These are phyloP conservation scores for Caenorhabditis latens DNA, from an alignment of 1,140 invertebrate species.

Conservation along the genomic window DNA sequence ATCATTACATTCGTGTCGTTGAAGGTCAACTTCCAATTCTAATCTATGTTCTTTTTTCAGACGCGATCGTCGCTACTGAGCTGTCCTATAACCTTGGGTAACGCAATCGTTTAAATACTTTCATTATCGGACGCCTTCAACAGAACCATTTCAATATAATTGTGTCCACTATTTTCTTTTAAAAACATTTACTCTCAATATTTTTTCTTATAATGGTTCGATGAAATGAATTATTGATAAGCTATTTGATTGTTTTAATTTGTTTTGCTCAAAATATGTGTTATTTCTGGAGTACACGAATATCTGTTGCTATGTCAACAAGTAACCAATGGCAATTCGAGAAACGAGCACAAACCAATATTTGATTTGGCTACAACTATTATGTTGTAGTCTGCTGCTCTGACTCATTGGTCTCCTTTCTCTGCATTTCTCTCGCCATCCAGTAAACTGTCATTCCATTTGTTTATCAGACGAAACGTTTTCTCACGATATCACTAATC, in stretches of 20 bases:
- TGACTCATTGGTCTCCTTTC: constrained; percentile 34
- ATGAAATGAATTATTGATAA: background rate
- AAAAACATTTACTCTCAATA: background rate
- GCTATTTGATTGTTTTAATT: no score
- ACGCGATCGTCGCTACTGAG: constrained; percentile 57
- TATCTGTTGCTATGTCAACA: constrained; percentile 38
- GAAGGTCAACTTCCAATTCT: background rate
- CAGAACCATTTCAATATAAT: background rate
- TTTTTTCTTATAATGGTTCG: background rate
- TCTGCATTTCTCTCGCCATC: constrained; percentile 16
- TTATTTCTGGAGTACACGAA: constrained; percentile 23
- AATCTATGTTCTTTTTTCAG: constrained; percentile 46
- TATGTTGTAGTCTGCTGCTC: constrained; percentile 1
- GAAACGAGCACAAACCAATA: constrained; percentile 49
- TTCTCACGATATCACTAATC: background rate
- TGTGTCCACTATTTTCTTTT: background rate
- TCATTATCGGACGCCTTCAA: background rate
- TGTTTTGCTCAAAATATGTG: background rate
- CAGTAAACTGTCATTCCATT: background rate
- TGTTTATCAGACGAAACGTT: background rate
- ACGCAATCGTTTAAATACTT: background rate
- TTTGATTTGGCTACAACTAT: constrained; percentile 23
- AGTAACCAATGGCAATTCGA: constrained; percentile 10
- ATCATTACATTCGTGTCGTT: background rate
- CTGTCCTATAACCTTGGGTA: background rate